Conservation (phyloP, 2,113 vertebrate species). For the Rhinopithecus roxellana region DNA sequence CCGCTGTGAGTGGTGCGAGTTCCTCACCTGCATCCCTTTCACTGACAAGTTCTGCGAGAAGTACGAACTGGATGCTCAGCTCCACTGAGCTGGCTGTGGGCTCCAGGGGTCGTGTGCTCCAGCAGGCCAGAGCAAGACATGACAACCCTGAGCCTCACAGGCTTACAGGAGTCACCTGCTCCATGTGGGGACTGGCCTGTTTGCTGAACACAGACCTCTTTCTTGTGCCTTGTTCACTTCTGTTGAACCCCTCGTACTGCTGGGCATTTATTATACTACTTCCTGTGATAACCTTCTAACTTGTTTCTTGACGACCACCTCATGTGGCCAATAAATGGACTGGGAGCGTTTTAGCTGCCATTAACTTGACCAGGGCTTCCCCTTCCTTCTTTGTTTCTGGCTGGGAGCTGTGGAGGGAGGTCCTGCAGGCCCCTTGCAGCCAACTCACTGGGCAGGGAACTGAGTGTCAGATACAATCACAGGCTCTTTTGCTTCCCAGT, state of each 20-base stretch:
- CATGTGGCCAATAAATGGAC: conserved; percentile 91
- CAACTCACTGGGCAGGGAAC: no score
- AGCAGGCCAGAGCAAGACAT: conserved; percentile 58
- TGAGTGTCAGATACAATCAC: no score
- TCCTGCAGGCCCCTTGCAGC: neutral
- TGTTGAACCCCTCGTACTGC: conserved; percentile 90
- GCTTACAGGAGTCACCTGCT: conserved; percentile 61
- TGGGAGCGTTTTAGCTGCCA: conserved; percentile 99
- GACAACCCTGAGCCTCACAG: neutral
- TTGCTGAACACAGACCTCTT: conserved; percentile 82
- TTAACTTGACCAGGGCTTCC: conserved; percentile 79
- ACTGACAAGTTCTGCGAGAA: conserved; percentile 99
- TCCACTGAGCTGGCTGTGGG: conserved; percentile 87
- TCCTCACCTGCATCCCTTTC: conserved; percentile 98
- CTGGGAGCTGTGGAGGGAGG: neutral
- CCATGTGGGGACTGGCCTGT: conserved; percentile 58
- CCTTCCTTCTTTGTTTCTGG: neutral
- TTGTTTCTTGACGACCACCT: conserved; percentile 90
- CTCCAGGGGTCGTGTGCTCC: neutral
- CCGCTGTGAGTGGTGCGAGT: conserved; percentile 97
- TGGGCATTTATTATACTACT: conserved; percentile 91
- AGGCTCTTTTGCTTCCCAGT: neutral
- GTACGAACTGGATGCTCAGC: conserved; percentile 97
- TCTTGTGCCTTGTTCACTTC: conserved; percentile 92
- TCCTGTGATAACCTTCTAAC: conserved; percentile 87